Conservation (phyloP, 2,113 vertebrate species). For the Sapajus apella region DNA sequence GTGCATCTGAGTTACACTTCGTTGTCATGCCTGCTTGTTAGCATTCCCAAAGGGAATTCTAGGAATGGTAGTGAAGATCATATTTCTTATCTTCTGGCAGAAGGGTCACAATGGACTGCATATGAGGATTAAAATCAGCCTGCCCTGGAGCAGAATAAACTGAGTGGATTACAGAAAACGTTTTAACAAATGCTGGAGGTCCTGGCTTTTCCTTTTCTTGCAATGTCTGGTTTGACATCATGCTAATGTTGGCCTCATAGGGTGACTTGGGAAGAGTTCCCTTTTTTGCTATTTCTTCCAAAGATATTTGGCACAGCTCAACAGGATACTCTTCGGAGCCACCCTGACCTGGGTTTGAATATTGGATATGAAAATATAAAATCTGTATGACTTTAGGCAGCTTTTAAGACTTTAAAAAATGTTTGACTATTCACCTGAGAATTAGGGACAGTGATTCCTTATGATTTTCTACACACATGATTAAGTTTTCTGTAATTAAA, state of each 20-base stretch:
- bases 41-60: slow-evolving; percentile 1
- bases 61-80: neutral
- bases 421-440: neutral
- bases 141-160: slow-evolving; percentile 67
- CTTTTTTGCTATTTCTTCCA: too few species aligned
- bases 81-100: slow-evolving; percentile 73
- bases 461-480: neutral
- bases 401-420: neutral
- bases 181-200: slow-evolving; percentile 69
- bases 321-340: neutral
- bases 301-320: too few species aligned
- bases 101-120: slow-evolving; percentile 70
- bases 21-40: neutral
- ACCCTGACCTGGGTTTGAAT: neutral
- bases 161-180: slow-evolving; percentile 70
- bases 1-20: neutral
- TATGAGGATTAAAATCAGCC: slow-evolving; percentile 76
- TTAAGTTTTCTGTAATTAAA: neutral
- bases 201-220: neutral
- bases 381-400: neutral
- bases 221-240: too few species aligned
- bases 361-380: neutral
- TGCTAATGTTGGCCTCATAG: too few species aligned
- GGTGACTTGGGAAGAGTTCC: too few species aligned
- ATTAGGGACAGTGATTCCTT: neutral